Evolutionary conservation across 2,888 invertebrate species (phyloP), one percentile per base, ranked within the genome.

Genomic region (Congeria kusceri): DNA sequence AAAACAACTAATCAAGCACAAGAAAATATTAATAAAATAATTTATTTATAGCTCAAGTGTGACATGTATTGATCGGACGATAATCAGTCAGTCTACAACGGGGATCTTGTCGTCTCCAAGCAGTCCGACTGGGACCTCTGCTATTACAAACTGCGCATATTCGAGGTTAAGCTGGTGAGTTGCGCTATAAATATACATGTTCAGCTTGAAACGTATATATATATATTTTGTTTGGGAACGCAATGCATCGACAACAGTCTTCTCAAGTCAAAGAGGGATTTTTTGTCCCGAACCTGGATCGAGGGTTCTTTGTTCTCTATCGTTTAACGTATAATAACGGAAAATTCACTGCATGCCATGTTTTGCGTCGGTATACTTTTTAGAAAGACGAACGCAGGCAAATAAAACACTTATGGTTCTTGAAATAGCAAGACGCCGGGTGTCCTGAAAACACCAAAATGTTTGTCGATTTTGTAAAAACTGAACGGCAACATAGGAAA

Each of bases 371-470:
- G 32, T 32, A 32, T 53, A n/a, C n/a, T n/a, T n/a, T 64, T 4
- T 61, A 81, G 77, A 77, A 67, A 71, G 27, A 58, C 1, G 56
- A 62, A 39, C 92, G 91, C 68, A 92, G 94, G 61, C 92, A 84
- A 39, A 94, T 96, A 23, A 94, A 95, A 25, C 96, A 96, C 91
- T 95, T 96, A 89, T 96, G 96, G 90, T 96, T 95, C 89, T 95
- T 95, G 85, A 95, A 95, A 79, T 96, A 96, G 96, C 96, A 96
- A 15, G 96, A 96, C 94, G 96, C 96, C 90, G 96, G 96, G 28
- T 95, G 95, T 94, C 96, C 92, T 4, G 94, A 95, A 77, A 95
- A 95, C 74, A 95, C 95, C 63, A 71, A 71, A 75, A 67, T 75
- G 5, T 29, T 79, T n/a, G 67, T 96, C 13, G 94, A 95, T 81